These are phyloP conservation scores for Drosophila multiciliata DNA, from an alignment of 2,888 invertebrate species.

Conservation along the genomic window DNA sequence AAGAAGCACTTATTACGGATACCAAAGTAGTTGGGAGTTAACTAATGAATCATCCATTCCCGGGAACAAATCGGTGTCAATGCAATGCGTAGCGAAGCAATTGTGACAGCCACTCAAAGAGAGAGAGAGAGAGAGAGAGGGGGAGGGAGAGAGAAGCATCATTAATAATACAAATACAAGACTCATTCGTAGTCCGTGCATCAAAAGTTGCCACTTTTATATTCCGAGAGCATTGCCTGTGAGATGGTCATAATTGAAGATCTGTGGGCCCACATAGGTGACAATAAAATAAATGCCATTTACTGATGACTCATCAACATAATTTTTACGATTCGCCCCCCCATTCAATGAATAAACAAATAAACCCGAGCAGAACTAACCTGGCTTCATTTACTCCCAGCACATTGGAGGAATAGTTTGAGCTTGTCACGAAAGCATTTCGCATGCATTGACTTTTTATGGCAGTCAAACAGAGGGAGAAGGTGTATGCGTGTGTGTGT, in stretches of 20 bases:
- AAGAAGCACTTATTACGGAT: constrained; percentile 19
- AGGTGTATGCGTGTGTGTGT: neutral
- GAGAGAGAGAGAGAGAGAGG: neutral
- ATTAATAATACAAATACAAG: constrained; percentile 77
- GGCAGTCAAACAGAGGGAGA: constrained; percentile 39
- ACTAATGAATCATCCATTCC: constrained; percentile 41
- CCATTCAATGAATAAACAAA: constrained; percentile 81
- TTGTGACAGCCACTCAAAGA: constrained; percentile 23
- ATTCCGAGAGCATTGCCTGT: constrained; percentile 52
- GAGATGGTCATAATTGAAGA: constrained; percentile 62
- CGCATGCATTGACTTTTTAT: constrained; percentile 82
- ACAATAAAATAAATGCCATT: constrained; percentile 80
- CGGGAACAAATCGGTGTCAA: constrained; percentile 2
- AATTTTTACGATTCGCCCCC: constrained; percentile 75
- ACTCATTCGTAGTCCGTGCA: constrained; percentile 73
- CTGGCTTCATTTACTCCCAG: constrained; percentile 18
- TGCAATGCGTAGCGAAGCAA: constrained; percentile 21
- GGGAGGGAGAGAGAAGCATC: constrained; percentile 26
- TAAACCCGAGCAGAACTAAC: constrained; percentile 60
- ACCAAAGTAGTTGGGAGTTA: neutral
- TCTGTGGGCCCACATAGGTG: constrained; percentile 46
- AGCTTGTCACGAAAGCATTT: constrained; percentile 76
- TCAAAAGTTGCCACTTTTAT: constrained; percentile 49
- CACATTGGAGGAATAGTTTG: constrained; percentile 50
- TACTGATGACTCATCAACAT: constrained; percentile 83